Conservation (phyloP, 2,888 invertebrate genomes). For the Phymatocera aterrima region DNA sequence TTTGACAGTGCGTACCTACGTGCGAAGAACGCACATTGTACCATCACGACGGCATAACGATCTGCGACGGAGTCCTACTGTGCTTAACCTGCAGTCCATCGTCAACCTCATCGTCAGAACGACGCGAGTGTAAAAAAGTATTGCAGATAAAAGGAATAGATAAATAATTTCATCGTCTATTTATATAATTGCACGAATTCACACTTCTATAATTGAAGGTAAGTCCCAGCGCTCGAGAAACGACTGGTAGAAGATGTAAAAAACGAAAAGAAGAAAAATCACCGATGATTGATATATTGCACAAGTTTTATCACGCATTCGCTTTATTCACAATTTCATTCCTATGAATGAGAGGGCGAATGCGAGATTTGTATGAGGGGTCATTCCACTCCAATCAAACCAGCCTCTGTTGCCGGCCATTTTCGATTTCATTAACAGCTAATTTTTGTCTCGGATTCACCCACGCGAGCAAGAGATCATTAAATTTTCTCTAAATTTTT, state of each 20-base stretch:
- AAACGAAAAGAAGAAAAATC: neutral
- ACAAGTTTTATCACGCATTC: neutral
- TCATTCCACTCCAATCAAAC: too few species aligned
- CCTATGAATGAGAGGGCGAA: too few species aligned
- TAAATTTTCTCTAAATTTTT: too few species aligned
- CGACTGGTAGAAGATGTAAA: neutral
- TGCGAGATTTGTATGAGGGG: too few species aligned
- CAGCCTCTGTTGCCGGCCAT: too few species aligned
- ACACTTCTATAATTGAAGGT: conserved; percentile 5
- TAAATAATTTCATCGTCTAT: neutral
- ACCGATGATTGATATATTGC: neutral
- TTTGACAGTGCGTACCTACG: conserved; percentile 16
- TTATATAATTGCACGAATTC: neutral
- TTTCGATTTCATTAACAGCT: too few species aligned
- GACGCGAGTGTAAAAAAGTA: conserved; percentile 15
- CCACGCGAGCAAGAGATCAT: too few species aligned
- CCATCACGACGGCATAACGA: neutral
- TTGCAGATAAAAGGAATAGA: neutral
- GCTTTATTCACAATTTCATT: neutral
- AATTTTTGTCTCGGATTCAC: too few species aligned
- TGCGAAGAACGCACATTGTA: neutral
- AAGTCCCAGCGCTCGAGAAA: neutral
- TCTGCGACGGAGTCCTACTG: neutral
- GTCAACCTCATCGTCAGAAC: conserved; percentile 37
- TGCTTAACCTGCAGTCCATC: conserved; percentile 27